Evolutionary conservation across 2,797 vertebrate genomes (phyloP).

Genomic region (Macropodus opercularis): DNA sequence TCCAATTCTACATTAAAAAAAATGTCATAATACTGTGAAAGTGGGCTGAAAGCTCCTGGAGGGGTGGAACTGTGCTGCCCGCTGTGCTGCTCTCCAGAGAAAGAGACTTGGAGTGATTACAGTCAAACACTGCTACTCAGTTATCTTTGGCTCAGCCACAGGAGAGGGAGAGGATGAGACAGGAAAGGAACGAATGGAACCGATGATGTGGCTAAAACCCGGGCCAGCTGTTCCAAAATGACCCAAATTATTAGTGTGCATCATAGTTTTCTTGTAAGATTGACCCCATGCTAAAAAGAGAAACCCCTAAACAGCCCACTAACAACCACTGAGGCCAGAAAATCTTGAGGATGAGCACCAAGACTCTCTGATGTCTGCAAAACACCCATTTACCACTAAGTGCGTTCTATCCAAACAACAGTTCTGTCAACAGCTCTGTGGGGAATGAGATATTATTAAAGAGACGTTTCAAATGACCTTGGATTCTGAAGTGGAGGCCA

Average conservation of each 20-base stretch:
- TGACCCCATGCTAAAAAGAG: constrained; percentile 9
- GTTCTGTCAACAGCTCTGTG: constrained; percentile 34
- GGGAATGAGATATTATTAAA: constrained; percentile 59
- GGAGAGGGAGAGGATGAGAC: constrained; percentile 63
- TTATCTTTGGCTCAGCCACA: constrained; percentile 79
- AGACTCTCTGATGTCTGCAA: constrained; percentile 26
- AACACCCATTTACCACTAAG: constrained; percentile 15
- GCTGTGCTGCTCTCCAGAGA: constrained; percentile 74
- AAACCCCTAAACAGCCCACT: constrained; percentile 17
- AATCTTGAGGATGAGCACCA: constrained; percentile 31
- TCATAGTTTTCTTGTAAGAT: constrained; percentile 43
- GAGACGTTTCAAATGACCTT: constrained; percentile 68
- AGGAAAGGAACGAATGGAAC: constrained; percentile 52
- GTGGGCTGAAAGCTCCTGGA: constrained; percentile 61
- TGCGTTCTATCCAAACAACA: constrained; percentile 31
- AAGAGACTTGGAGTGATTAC: constrained; percentile 76
- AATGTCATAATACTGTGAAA: constrained; percentile 55
- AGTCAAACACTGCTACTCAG: constrained; percentile 73
- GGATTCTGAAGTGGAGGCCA: constrained; percentile 70
- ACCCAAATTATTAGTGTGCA: constrained; percentile 47
- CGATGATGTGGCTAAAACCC: constrained; percentile 67
- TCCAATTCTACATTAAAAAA: constrained; percentile 49
- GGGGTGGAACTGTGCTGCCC: constrained; percentile 67
- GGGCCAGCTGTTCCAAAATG: constrained; percentile 63
- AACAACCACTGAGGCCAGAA: constrained; percentile 34